Base-by-base conservation (phyloP, 2,888 invertebrate genomes). In the Imbricaverruca yamaguchii region DNA sequence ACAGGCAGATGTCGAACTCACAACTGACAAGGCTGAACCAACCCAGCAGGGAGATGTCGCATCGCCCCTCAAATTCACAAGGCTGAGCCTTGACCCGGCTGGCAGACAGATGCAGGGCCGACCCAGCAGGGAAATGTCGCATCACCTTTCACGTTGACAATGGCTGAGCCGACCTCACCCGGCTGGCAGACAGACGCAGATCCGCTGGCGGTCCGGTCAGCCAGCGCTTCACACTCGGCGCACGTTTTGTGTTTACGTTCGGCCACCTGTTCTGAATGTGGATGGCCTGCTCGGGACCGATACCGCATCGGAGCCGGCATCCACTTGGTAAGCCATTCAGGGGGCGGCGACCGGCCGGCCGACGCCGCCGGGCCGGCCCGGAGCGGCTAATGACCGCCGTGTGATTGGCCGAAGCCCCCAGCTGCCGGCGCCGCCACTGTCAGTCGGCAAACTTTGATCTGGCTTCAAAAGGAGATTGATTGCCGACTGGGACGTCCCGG, bases 391-490 rank as follows among this genome's bases (percentile, higher is more conserved):
- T 67, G 65, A 23, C 23, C 23, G 23, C 11, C 4, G 21, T 12
- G 4, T 11, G 65, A 67, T 67, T 67, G 65, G 65, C 23, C 10
- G 65, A 23, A 10, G 23, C 3, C 65, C 23, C 65, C 39, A 39
- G 65, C 65, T 11, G 65, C 23, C 65, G 12, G 4, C 23, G 65
- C 65, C 23, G 23, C 10, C 65, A 15, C 15, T 8, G 69, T 13
- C 69, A 7, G 69, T 39, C 39, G 39, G 39, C 39, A 69, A 69
- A 69, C 69, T 69, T 69, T 69, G 69, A 53, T 53, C 69, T 18
- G 23, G 39, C 69, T 69, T 69, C 69, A 69, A 69, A 69, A 53
- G 69, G 39, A 69, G 80, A 65, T 25, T 78, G 39, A 80, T 83
- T 82, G 80, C 81, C 80, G 18, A 18, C 13, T n/a, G 6, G 69